Evolutionary conservation across 2,797 vertebrate species (phyloP).

Genomic region (Forpus xanthops): DNA sequence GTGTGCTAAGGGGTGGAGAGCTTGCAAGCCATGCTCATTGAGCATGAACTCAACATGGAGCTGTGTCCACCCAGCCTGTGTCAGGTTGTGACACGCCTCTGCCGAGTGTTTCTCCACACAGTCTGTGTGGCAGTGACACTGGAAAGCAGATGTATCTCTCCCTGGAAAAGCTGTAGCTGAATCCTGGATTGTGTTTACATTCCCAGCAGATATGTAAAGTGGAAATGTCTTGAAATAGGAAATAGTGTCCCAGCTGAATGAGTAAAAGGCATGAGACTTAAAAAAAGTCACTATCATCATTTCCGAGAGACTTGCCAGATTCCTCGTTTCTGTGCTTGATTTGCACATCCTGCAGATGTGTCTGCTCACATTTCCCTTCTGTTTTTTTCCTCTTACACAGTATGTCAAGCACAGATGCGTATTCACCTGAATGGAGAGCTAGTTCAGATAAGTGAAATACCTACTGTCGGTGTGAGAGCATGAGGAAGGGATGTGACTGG

Average conservation of each 20-base stretch:
- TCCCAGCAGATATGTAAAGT: conserved; percentile 8
- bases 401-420: background rate
- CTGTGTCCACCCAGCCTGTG: background rate
- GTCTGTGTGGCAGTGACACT: background rate
- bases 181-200: conserved; percentile 41
- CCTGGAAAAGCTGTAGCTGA: conserved; percentile 9
- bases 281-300: conserved; percentile 18
- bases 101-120: accelerated
- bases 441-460: background rate
- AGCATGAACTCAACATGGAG: background rate
- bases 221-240: conserved; percentile 72
- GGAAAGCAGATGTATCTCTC: conserved; percentile 40
- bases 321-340: conserved; percentile 30
- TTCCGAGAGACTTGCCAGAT: conserved; percentile 73
- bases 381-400: background rate
- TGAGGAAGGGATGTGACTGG: background rate
- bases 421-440: background rate
- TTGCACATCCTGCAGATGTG: conserved; percentile 73
- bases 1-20: background rate
- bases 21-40: background rate
- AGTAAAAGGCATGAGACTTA: conserved; percentile 47
- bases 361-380: conserved; percentile 50
- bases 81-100: background rate
- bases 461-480: background rate
- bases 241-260: conserved; percentile 48